Base-by-base conservation (phyloP, 2,113 vertebrate genomes). In the Pimephales promelas region DNA sequence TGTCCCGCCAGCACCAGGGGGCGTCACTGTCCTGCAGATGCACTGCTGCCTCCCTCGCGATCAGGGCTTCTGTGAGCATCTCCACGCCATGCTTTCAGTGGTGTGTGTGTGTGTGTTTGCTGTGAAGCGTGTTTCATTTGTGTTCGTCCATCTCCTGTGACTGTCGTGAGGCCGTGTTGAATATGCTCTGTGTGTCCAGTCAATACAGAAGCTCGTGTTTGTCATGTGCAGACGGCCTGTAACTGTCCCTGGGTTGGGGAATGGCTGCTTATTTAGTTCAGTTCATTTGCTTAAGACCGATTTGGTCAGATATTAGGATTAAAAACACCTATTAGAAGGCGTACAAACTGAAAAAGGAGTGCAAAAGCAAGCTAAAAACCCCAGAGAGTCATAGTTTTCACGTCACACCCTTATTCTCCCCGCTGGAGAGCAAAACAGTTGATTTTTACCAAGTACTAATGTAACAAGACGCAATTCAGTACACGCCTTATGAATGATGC, bases 1-100 rank as follows among this genome's bases (percentile, higher is more conserved):
- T 66, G 54, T 24, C 11, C 14, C n/a, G 36, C 75, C 34, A 43
- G 79, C 87, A 87, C 70, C 36, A 83, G 85, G 79, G 56, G 87
- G 61, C 82, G 56, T 8, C 56, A 36, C 49, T 80, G 22, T 45
- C 57, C 64, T 22, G 36, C 8, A 3, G 92, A 93, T 93, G 84
- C 89, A 87, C 81, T 94, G 94, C 95, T 94, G 94, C 94, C 94
- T 78, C 95, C 94, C 94, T 93, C 92, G 78, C 86, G 90, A 87
- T 86, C 86, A 92, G 90, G 92, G 92, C 94, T 95, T 93, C 89
- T 90, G 92, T 91, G 90, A 92, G 89, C 92, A 89, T 72, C 59
- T 90, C 93, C 94, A 93, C 93, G 94, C 94, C 95, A 75, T 87
- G 81, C 79, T 73, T 52, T 71, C 84, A 36, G 34, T 70, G 79